Evolutionary conservation across 2,113 vertebrate species (phyloP).

Genomic region (Sula dactylatra): DNA sequence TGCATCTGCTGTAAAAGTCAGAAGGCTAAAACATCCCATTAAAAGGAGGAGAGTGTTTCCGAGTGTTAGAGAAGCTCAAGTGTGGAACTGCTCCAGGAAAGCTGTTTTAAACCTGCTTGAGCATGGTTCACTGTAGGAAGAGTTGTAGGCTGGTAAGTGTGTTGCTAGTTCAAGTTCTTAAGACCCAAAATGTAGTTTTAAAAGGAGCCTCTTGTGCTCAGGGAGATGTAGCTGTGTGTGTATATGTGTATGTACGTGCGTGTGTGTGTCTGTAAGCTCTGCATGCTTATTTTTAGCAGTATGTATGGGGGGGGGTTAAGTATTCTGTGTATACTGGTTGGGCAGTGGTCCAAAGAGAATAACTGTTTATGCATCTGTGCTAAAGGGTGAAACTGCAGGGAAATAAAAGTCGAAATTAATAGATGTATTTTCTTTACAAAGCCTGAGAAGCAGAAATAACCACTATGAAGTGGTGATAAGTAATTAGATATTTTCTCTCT

Average conservation of each 20-base stretch:
- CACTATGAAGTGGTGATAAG: background rate
- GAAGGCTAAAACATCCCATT: slow-evolving; percentile 54
- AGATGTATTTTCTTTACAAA: background rate
- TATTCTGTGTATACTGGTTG: background rate
- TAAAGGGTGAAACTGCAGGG: background rate
- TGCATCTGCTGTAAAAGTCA: slow-evolving; percentile 62
- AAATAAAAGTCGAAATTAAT: background rate
- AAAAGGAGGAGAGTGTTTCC: slow-evolving; percentile 18
- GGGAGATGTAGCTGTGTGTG: background rate
- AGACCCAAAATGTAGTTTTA: background rate
- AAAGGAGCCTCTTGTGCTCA: background rate
- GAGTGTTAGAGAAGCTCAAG: slow-evolving; percentile 14
- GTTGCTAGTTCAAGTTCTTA: slow-evolving; percentile 14
- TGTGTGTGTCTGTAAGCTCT: background rate
- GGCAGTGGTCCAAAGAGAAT: background rate
- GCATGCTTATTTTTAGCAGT: background rate
- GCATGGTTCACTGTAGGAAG: background rate
- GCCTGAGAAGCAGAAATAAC: background rate
- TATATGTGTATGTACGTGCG: rapidly evolving
- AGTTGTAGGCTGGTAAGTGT: slow-evolving; percentile 3
- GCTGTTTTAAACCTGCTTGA: slow-evolving; percentile 17
- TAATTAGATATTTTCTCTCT: background rate
- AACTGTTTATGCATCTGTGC: background rate
- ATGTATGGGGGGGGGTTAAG: rapidly evolving
- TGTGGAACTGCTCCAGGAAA: slow-evolving; percentile 35